Conservation (phyloP, 2,888 invertebrate species). For the Liposcelis brunnea region DNA sequence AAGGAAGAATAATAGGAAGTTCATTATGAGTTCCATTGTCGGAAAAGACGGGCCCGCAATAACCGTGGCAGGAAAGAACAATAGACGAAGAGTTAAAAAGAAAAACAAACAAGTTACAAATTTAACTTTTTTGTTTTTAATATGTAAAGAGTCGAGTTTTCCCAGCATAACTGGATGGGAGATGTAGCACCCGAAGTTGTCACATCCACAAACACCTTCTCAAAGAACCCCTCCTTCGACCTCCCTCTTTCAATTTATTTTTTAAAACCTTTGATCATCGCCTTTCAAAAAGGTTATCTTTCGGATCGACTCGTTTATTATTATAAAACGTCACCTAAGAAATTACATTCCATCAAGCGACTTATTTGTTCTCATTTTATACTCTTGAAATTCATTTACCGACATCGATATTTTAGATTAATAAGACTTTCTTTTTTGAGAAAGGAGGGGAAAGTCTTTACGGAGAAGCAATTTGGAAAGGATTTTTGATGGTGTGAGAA, state of each 20-base stretch:
- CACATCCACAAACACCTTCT: conserved; percentile 2
- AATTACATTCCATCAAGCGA: background rate
- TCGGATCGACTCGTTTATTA: conserved; percentile 3
- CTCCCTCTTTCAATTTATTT: background rate
- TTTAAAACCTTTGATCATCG: conserved; percentile 3
- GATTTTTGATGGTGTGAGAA: too few relatives aligned
- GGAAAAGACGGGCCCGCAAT: too few relatives aligned
- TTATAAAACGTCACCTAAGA: conserved; percentile 4
- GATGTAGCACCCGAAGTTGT: background rate
- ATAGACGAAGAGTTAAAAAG: too few relatives aligned
- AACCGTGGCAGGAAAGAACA: too few relatives aligned
- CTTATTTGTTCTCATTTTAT: too few relatives aligned
- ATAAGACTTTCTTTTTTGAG: background rate
- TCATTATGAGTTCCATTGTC: too few relatives aligned
- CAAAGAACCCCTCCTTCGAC: background rate
- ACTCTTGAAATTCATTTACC: too few relatives aligned
- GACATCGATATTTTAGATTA: background rate
- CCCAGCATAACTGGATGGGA: too few relatives aligned
- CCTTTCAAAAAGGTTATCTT: conserved; percentile 3
- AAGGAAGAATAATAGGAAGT: too few relatives aligned
- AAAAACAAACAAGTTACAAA: too few relatives aligned
- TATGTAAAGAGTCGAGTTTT: too few relatives aligned
- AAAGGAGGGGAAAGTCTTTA: background rate
- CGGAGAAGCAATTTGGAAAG: background rate
- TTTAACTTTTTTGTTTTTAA: too few relatives aligned